Evolutionary conservation across 2,888 invertebrate genomes (phyloP), one percentile per base, ranked within the genome.

Genomic region (Trisateles emortualis): DNA sequence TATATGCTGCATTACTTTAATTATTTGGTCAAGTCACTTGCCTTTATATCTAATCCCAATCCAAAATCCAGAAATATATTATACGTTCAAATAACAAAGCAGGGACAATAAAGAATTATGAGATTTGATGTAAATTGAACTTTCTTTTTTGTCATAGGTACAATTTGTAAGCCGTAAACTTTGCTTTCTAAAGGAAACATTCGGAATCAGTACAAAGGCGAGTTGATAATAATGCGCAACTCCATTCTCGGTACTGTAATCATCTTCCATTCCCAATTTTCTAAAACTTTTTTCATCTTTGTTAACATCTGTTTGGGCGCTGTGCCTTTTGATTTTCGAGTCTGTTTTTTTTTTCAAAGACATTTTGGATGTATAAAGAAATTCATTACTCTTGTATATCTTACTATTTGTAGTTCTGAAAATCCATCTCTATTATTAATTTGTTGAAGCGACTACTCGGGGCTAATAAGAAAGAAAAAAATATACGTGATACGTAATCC

Each of bases 221-320:
- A 87, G 79, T 89, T 87, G 87, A 90, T 90, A 91, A 91, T 88
- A 90, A 87, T 73, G 81, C 83, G 81, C 86, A 79, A 87, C 89
- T 88, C 84, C 86, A 90, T 90, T 91, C 84, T 80, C 75, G 86
- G 89, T 88, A 88, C 88, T 84, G 90, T 90, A 90, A 92, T 91
- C 88, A 90, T 92, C 87, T 84, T 72, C 83, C 83, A 86, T 87
- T 88, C 78, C 83, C 84, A 87, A 88, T 89, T n/a, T 85, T 84
- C 79, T 73, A 72, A 83, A 91, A 92, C 87, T 91, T 92, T 92
- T 92, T 92, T 92, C 92, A 91, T 91, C 86, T 91, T 82, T 87
- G 86, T 89, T 84, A 88, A 85, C 90, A 91, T 91, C 92, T 90
- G 91, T 84, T 88, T 81, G 79, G 79, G 67, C 75, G 79, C 78